These are phyloP conservation scores for Seira musarum DNA, from an alignment of 2,888 invertebrate genomes.

Conservation along the genomic window DNA sequence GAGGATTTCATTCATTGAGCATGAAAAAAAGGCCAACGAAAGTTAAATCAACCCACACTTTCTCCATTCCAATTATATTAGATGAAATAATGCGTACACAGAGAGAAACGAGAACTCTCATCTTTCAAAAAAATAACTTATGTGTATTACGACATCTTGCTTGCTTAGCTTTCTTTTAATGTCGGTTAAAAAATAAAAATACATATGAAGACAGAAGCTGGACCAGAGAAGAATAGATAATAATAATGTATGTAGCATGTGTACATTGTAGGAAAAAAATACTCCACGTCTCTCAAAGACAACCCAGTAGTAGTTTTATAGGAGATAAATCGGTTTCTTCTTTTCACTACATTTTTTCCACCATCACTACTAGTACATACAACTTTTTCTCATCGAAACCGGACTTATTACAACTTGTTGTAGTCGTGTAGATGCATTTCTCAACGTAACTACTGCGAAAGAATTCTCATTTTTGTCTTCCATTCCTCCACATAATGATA, in stretches of 20 bases:
- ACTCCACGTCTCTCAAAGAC: conserved; percentile 44
- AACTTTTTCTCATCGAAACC: conserved; percentile 42
- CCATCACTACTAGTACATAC: conserved; percentile 2
- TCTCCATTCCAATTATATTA: conserved; percentile 59
- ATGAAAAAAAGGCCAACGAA: conserved; percentile 66
- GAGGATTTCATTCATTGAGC: conserved; percentile 59
- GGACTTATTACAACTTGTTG: conserved; percentile 49
- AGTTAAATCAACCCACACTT: conserved; percentile 59
- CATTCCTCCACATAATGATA: conserved; percentile 9
- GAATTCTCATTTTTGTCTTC: conserved; percentile 40
- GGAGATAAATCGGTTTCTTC: conserved; percentile 42
- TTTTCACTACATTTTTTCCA: neutral
- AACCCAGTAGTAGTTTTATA: conserved; percentile 52
- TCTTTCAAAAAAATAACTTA: neutral
- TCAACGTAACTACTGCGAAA: conserved; percentile 46
- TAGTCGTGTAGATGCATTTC: conserved; percentile 43
- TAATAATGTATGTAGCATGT: neutral
- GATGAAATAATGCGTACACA: conserved; percentile 40
- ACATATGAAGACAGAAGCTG: neutral
- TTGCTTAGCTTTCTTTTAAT: conserved; percentile 26
- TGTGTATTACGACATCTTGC: neutral
- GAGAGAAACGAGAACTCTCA: conserved; percentile 37
- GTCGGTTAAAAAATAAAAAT: conserved; percentile 6
- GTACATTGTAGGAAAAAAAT: conserved; percentile 15
- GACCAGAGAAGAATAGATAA: neutral